A percentile compares a stretch with the other conserved stretches of the same genome.
Evolutionary conservation across 2,797 vertebrate genomes (phyloP).

Genomic region (Sphaeramia orbicularis): DNA sequence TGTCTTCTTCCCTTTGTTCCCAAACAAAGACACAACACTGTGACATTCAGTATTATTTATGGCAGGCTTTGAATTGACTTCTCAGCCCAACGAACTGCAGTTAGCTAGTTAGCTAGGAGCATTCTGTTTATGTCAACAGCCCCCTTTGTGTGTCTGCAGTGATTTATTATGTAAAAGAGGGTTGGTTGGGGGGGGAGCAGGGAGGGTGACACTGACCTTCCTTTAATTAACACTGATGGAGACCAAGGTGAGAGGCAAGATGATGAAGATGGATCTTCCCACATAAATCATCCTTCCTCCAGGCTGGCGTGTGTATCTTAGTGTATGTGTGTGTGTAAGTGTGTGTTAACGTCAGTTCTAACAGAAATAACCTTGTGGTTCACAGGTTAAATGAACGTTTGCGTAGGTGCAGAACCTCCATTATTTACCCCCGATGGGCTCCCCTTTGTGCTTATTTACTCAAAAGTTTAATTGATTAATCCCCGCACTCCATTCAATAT

Average conservation of each 20-base stretch:
- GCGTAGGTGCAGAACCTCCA: conserved; percentile 73
- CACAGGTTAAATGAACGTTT: conserved; percentile 91
- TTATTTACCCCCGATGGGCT: conserved; percentile 83
- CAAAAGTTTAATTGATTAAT: conserved; percentile 80
- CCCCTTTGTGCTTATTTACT: conserved; percentile 68
- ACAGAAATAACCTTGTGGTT: conserved; percentile 96
- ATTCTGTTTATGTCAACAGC: conserved; percentile 89
- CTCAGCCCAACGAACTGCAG: conserved; percentile 72
- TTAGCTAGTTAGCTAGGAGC: conserved; percentile 85
- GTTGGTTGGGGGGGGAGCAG: conserved; percentile 88
- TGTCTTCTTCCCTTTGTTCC: conserved; percentile 72
- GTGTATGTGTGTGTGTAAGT: conserved; percentile 48
- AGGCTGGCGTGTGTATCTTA: conserved; percentile 65
- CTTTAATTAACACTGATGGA: conserved; percentile 99
- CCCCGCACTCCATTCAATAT: conserved; percentile 53
- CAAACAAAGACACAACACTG: conserved; percentile 73
- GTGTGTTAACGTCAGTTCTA: conserved; percentile 81
- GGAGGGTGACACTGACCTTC: conserved; percentile 99
- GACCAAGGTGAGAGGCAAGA: conserved; percentile 97
- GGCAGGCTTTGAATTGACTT: conserved; percentile 80
- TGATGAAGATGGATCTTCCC: conserved; percentile 92
- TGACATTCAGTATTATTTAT: conserved; percentile 81
- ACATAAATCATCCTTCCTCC: conserved; percentile 94
- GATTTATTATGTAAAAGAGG: conserved; percentile 99
- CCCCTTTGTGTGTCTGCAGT: conserved; percentile 89